These are phyloP conservation scores for Tetranychus piercei DNA, from an alignment of 2,888 invertebrate genomes.

Conservation along the genomic window DNA sequence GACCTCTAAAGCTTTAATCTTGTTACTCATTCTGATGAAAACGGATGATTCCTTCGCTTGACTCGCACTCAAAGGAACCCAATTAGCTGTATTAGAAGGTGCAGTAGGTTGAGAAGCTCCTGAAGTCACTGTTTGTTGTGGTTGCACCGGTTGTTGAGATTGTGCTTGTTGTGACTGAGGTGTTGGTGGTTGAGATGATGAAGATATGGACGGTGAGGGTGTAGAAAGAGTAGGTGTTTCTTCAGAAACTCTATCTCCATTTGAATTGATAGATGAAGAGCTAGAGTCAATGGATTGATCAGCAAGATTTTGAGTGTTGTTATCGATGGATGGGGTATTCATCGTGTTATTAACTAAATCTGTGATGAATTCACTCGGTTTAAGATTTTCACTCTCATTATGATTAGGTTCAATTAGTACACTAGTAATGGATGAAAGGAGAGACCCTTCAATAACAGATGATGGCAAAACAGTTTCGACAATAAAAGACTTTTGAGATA, in stretches of 20 bases:
- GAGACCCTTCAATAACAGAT: neutral
- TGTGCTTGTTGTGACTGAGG: neutral
- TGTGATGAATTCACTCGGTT: neutral
- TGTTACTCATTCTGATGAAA: constrained; percentile 81
- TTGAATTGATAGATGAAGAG: neutral
- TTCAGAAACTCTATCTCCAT: neutral
- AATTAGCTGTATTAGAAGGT: constrained; percentile 26
- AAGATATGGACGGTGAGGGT: neutral
- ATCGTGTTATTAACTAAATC: neutral
- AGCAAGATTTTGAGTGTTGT: neutral
- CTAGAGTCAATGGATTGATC: constrained; percentile 6
- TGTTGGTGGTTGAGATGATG: constrained; percentile 3
- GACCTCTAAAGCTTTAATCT: constrained; percentile 83
- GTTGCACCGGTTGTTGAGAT: neutral
- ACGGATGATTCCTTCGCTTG: constrained; percentile 65
- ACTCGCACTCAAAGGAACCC: constrained; percentile 26
- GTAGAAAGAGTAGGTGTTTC: neutral
- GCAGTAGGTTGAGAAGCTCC: constrained; percentile 27
- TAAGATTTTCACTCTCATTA: neutral
- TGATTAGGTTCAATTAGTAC: neutral
- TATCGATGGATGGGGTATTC: neutral
- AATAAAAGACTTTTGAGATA: neutral
- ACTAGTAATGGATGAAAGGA: neutral
- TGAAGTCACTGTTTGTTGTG: constrained; percentile 2
- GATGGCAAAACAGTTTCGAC: neutral